These are phyloP conservation scores for Zaprionus bogoriensis DNA, from an alignment of 2,888 invertebrate genomes.

Conservation along the genomic window DNA sequence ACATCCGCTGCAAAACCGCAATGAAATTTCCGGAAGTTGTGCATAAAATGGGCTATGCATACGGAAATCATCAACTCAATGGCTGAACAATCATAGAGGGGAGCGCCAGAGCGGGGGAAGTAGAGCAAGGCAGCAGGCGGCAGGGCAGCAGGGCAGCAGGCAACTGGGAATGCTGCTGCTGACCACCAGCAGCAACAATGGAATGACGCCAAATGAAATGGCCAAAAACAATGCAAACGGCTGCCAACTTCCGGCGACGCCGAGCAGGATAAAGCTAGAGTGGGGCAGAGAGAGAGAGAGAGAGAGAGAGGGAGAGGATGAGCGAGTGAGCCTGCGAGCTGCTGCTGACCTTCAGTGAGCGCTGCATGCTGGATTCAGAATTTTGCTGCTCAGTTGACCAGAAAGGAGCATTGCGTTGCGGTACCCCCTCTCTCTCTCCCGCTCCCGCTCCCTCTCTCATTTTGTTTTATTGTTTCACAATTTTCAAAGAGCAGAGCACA, in stretches of 20 bases:
- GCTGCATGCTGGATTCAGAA: slow-evolving; percentile 4
- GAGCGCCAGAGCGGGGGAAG: not conserved
- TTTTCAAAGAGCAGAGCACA: too few species aligned
- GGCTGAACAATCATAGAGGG: slow-evolving; percentile 67
- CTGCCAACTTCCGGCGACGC: slow-evolving; percentile 75
- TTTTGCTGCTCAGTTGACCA: slow-evolving; percentile 68
- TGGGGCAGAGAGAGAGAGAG: slow-evolving; percentile 5
- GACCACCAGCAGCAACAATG: slow-evolving; percentile 61
- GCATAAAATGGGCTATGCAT: slow-evolving; percentile 81
- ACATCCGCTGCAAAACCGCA: slow-evolving; percentile 73
- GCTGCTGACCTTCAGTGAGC: slow-evolving; percentile 54
- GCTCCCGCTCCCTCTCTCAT: too few species aligned
- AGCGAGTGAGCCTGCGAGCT: too few species aligned
- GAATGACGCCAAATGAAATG: slow-evolving; percentile 64
- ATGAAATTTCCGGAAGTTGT: slow-evolving; percentile 80
- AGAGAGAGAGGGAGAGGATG: slow-evolving; percentile 14
- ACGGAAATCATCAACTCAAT: slow-evolving; percentile 81
- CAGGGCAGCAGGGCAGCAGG: not conserved
- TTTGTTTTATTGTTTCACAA: slow-evolving; percentile 65
- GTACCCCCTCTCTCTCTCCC: too few species aligned
- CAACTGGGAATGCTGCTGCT: slow-evolving; percentile 15
- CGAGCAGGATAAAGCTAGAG: slow-evolving; percentile 14
- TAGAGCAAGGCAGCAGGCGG: not conserved
- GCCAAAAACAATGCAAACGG: slow-evolving; percentile 73
- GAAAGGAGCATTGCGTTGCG: slow-evolving; percentile 49